Conservation (phyloP, 1,140 invertebrate genomes). For the Pinna nobilis region DNA sequence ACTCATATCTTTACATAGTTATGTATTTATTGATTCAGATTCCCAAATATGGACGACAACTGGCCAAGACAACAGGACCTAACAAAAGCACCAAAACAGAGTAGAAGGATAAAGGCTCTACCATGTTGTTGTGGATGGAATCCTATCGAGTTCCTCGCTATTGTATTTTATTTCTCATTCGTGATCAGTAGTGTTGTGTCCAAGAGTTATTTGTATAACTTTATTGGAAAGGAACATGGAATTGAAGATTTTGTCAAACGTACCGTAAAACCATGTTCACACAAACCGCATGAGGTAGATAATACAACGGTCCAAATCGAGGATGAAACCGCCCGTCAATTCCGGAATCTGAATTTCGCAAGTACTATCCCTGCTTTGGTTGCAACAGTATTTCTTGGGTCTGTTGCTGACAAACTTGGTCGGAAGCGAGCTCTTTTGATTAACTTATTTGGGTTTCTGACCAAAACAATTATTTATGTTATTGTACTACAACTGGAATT, state of each 20-base stretch:
- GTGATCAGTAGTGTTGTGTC: not conserved
- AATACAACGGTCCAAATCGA: not conserved
- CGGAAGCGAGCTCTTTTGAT: constrained; percentile 15
- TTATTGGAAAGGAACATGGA: constrained; percentile 13
- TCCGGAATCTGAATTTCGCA: constrained; percentile 26
- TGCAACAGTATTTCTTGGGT: constrained; percentile 29
- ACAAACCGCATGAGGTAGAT: not conserved
- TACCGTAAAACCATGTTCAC: not conserved
- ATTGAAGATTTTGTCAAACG: constrained; percentile 13
- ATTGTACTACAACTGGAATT: constrained; percentile 20
- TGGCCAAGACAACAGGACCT: too few relatives aligned
- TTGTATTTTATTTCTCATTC: constrained; percentile 18
- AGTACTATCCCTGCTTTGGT: constrained; percentile 25
- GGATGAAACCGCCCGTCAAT: constrained; percentile 9
- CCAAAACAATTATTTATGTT: constrained; percentile 22
- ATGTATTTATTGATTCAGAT: too few relatives aligned
- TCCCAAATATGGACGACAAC: too few relatives aligned
- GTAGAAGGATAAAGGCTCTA: too few relatives aligned
- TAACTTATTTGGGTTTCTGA: constrained; percentile 13
- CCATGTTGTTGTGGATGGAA: too few relatives aligned
- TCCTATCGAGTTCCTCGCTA: constrained; percentile 20
- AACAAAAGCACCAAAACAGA: too few relatives aligned
- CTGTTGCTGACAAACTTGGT: constrained; percentile 17
- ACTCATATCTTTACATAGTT: too few relatives aligned
- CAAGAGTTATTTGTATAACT: constrained; percentile 17